A percentile compares a stretch with the other conserved stretches of the same genome.
phyloP scores from a whole-genome alignment of 2,797 vertebrate species.

The Cossypha polioptera region DNA sequence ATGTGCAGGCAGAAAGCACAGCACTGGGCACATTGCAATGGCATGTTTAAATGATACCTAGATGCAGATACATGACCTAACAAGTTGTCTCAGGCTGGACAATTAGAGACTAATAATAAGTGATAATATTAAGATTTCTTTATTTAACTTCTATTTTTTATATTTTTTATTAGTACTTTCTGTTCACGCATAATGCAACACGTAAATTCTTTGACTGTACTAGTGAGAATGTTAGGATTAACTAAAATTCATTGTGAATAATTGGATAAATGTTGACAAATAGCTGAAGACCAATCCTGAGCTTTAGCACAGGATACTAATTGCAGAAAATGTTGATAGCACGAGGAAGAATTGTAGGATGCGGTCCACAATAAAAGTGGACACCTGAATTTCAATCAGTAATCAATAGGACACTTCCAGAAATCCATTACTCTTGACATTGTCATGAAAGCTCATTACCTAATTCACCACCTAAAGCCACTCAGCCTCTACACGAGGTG shows the following conservation, averaged over 20 bases:
- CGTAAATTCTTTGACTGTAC: background rate
- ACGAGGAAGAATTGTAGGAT: background rate
- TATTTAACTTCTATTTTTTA: background rate
- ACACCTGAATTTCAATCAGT: background rate
- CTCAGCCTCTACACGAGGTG: background rate
- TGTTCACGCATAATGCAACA: background rate
- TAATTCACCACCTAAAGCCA: background rate
- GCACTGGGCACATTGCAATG: background rate
- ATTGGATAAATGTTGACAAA: background rate
- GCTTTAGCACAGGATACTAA: background rate
- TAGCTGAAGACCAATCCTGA: background rate
- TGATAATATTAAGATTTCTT: background rate
- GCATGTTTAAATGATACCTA: background rate
- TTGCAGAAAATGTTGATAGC: background rate
- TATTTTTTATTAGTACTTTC: background rate
- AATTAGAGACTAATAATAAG: background rate
- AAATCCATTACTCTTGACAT: background rate
- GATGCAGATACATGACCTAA: background rate
- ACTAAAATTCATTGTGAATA: background rate
- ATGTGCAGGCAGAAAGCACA: background rate
- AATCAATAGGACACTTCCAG: background rate
- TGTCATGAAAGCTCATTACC: background rate
- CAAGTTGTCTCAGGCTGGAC: background rate
- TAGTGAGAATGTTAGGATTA: background rate
- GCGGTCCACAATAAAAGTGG: background rate